Base-by-base conservation (phyloP, 2,113 vertebrate species). In the Phrynosoma blainvillii region DNA sequence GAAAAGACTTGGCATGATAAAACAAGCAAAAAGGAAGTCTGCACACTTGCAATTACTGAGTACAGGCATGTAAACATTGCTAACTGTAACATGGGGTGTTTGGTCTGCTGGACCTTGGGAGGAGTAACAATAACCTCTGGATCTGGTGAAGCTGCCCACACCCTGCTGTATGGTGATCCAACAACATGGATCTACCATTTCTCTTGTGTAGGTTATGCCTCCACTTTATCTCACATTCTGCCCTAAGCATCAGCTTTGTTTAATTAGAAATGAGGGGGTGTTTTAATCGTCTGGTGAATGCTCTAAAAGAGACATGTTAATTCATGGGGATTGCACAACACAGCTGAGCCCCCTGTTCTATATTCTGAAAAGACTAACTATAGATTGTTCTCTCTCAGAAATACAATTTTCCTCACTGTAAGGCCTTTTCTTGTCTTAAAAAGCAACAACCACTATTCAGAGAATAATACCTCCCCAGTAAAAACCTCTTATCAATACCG, bases 271-370 rank as follows among this genome's bases (percentile, higher is more conserved):
- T 86, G 80, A 87, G n/a, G 62, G 71, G 86, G 76, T 71, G 76
- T 86, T 86, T n/a, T 76, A 88, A 86, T 79, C 86, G 89, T 89
- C 79, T 90, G 79, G 83, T 86, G 77, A 79, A 30, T 47, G 79
- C 68, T 87, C 81, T 30, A 54, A 73, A 79, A 56, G 68, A 77
- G 84, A 76, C 36, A 54, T 71, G 86, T 42, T 74, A 79, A 85
- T 84, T 83, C 74, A 86, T 84, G 30, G 30, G 59, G 68, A 25
- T 30, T 14, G 42, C 21, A 27, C 27, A 32, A 62, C 14, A 30
- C 84, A 86, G 76, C 85, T 86, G 84, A 89, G 85, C 47, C 79
- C 27, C 25, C 78, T 80, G n/a, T 68, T 90, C 82, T 84, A 71
- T 62, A 87, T 89, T 77, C 62, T 56, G 59, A 40, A 77, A 54